Evolutionary conservation across 2,888 invertebrate species (phyloP).

Genomic region (Venusia cambrica): DNA sequence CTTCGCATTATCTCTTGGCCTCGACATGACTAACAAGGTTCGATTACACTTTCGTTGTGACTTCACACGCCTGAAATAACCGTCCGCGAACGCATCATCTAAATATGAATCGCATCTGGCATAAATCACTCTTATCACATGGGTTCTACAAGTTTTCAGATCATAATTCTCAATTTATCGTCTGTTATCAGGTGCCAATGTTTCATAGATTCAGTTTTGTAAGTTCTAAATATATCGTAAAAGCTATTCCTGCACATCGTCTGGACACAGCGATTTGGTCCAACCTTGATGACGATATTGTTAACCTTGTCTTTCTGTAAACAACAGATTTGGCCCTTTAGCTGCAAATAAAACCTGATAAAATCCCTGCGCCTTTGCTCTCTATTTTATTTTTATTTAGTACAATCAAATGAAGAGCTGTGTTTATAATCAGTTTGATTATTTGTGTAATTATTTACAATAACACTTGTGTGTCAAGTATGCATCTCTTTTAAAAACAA

Average conservation of each 20-base stretch:
- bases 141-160: not conserved
- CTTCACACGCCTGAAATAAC: conserved; percentile 73
- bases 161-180: conserved; percentile 3
- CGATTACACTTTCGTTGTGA: conserved; percentile 67
- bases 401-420: too few species aligned
- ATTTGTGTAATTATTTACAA: too few species aligned
- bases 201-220: conserved; percentile 20
- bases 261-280: conserved; percentile 59
- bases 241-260: conserved; percentile 52
- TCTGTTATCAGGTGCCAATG: conserved; percentile 6
- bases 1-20: conserved; percentile 59
- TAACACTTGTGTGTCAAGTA: too few species aligned
- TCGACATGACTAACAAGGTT: conserved; percentile 67
- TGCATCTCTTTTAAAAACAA: too few species aligned
- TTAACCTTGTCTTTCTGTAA: conserved; percentile 67
- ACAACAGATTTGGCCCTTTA: conserved; percentile 54
- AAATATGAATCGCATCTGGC: conserved; percentile 14
- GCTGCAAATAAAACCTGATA: conserved; percentile 45
- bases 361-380: conserved; percentile 41
- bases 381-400: too few species aligned
- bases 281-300: conserved; percentile 74
- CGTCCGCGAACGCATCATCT: conserved; percentile 23
- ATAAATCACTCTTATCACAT: conserved; percentile 4
- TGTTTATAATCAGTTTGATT: too few species aligned
- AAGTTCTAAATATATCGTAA: conserved; percentile 37